Base-by-base conservation (phyloP, 2,797 vertebrate species). In the Sparus aurata region DNA sequence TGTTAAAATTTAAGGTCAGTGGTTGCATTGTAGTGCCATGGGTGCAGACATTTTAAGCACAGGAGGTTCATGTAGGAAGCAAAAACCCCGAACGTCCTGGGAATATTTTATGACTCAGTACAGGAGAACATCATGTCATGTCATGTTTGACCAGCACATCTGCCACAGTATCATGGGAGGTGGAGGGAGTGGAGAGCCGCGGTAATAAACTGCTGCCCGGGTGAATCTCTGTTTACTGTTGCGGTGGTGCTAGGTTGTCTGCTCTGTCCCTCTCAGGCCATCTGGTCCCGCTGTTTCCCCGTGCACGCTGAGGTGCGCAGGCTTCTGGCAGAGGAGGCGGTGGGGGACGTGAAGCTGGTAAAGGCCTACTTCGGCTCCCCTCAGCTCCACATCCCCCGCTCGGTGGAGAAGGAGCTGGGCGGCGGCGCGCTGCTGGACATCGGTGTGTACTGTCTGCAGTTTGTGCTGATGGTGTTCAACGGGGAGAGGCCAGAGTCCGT, bases 241-340 rank as follows among this genome's bases (percentile, higher is more conserved):
- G 45, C 53, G 25, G 64, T 22, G 0, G 23, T 64, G 62, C 38
- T 41, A 20, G 82, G 82, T 81, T 64, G 49, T 72, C 68, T 73
- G 45, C 58, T 84, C 52, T 80, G 75, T 72, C 62, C 74, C 59
- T 77, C 47, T 20, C 82, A 97, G 96, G 95, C 94, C 54, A 90
- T 96, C 79, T 97, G 96, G 96, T 95, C 95, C 7, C 91, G 94
- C 12, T 97, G 94, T 75, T 97, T 97, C 68, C 95, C 94, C 0
- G 94, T 92, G 3, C 66, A 88, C 0, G 80, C 93, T 5, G 90
- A 95, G 85, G 93, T 97, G 52, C 77, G 89, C 65, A 67, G 88
- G 52, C 79, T 94, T 55, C 89, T 97, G 59, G 81, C 85, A 1
- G 92, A 95, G 80, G 90, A 90, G 46, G 78, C 58, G 0, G 57